Evolutionary conservation across 2,113 vertebrate species (phyloP).

Genomic region (Rattus rattus): DNA sequence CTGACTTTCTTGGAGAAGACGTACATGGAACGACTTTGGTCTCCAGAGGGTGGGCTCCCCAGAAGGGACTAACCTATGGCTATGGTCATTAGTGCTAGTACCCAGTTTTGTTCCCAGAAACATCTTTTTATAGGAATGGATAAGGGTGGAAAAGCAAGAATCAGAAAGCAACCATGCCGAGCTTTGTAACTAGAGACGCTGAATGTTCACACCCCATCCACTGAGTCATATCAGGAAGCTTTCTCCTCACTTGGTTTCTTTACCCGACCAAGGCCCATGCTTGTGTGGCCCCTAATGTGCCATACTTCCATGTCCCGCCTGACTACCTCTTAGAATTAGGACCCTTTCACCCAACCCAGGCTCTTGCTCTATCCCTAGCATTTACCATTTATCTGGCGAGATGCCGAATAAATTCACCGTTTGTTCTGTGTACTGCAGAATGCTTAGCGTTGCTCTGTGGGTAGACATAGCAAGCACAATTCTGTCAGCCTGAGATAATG

Average conservation of each 20-base stretch:
- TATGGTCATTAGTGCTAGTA: background rate
- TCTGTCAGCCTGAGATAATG: background rate
- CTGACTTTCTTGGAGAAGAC: background rate
- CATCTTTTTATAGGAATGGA: background rate
- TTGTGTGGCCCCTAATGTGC: too few species aligned
- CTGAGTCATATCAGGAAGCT: fast-evolving
- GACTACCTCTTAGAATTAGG: too few species aligned
- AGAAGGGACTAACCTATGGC: too few species aligned
- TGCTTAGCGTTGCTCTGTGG: background rate
- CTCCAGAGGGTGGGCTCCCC: fast-evolving
- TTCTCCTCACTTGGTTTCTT: fast-evolving
- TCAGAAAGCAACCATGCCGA: background rate
- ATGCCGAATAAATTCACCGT: background rate
- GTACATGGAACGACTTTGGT: background rate
- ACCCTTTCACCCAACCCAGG: background rate
- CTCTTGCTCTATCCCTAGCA: background rate
- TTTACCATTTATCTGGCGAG: background rate
- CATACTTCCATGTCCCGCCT: background rate
- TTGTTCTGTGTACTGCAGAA: background rate
- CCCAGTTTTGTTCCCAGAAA: background rate
- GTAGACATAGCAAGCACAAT: background rate
- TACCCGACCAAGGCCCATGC: fast-evolving
- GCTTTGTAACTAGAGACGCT: background rate
- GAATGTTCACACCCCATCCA: fast-evolving
- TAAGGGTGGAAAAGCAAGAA: background rate